Evolutionary conservation across 2,888 invertebrate species (phyloP).

Genomic region (Rhaphigaster nebulosa): DNA sequence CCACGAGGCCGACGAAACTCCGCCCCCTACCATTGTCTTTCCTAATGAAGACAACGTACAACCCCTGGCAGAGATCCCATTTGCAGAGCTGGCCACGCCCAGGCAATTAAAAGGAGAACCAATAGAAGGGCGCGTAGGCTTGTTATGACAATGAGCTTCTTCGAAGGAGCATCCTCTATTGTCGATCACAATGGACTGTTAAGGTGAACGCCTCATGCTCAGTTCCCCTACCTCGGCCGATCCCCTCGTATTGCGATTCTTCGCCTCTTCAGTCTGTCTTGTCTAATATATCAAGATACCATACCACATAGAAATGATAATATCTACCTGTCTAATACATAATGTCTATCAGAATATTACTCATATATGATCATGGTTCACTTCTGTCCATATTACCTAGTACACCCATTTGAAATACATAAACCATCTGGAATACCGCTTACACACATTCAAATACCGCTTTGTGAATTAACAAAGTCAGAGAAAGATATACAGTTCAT

Average conservation of each 20-base stretch:
- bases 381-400: no score
- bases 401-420: no score
- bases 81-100: background rate
- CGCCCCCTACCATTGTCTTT: background rate
- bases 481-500: no score
- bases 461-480: background rate
- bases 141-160: slow-evolving; percentile 41
- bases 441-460: no score
- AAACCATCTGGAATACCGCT: no score
- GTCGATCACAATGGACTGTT: slow-evolving; percentile 37
- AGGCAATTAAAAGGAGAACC: slow-evolving; percentile 35
- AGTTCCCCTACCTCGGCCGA: slow-evolving; percentile 19
- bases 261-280: background rate
- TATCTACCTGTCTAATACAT: no score
- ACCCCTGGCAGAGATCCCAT: background rate
- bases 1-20: background rate
- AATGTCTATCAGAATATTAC: no score
- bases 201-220: slow-evolving; percentile 51
- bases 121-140: background rate
- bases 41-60: background rate
- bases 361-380: no score
- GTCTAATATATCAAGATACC: background rate
- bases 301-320: no score
- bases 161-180: slow-evolving; percentile 38
- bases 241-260: background rate